Base-by-base conservation (phyloP, 2,797 vertebrate genomes). In the Myripristis murdjan region DNA sequence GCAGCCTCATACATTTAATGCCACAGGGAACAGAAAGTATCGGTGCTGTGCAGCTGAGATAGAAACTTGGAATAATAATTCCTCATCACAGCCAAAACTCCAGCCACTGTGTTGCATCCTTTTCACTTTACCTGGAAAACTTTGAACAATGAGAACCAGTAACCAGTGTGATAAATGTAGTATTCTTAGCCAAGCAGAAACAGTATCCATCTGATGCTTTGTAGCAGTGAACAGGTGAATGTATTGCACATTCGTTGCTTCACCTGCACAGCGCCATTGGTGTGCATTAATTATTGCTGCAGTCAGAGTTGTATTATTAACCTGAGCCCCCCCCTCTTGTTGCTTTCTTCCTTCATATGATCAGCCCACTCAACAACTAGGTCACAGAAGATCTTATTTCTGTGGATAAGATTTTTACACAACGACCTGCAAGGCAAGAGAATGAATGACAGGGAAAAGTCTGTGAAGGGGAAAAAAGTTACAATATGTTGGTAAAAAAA, bases 351-450 rank as follows among this genome's bases (percentile, higher is more conserved):
- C 54, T 47, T 28, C 75, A 83, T 72, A 73, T 72, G 82, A 81
- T 87, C 74, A 69, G 56, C 71, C 72, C 63, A 60, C 53, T 67
- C 73, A 64, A 81, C 77, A 91, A 81, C 61, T 85, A 79, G 87
- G 89, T 90, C 90, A 87, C 67, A 41, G 77, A 69, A 76, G 86
- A 90, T 90, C 81, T 52, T 10, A 69, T 90, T 90, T 85, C 83
- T 62, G 57, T 58, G 54, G 33, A 47, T 24, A 37, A 63, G 43
- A 53, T 75, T 84, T 78, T 87, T 76, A 81, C 75, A 73, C 64
- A 72, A 63, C 33, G 51, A 79, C 46, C 64, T 82, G 63, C 69
- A 57, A 77, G 71, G 61, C 61, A 28, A 53, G 20, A 28, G 48
- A 49, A 43, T 62, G 43, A 58, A 55, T 63, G 59, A 9, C n/a